These are phyloP conservation scores for Upupa epops DNA, from an alignment of 2,113 vertebrate genomes.

Conservation along the genomic window DNA sequence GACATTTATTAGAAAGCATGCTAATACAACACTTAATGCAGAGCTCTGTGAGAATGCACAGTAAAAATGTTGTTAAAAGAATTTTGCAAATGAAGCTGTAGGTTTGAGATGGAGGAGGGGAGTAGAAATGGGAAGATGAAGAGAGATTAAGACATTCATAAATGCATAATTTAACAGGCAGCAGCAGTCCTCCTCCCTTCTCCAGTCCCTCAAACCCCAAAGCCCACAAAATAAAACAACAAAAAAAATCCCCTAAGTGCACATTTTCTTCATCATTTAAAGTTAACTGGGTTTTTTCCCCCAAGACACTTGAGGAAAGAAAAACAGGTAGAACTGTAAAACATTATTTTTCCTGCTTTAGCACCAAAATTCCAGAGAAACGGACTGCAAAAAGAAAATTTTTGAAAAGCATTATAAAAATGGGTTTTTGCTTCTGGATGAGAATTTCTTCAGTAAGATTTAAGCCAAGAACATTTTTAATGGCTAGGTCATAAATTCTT, in stretches of 20 bases:
- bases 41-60: background rate
- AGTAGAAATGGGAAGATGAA: background rate
- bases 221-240: background rate
- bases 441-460: background rate
- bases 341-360: background rate
- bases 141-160: background rate
- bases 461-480: background rate
- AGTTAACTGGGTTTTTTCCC: background rate
- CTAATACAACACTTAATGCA: background rate
- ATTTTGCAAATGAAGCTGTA: background rate
- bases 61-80: background rate
- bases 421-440: background rate
- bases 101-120: background rate
- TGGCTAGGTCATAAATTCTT: background rate
- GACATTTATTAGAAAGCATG: constrained; percentile 9
- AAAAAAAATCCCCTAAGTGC: background rate
- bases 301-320: background rate
- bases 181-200: background rate
- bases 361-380: constrained; percentile 2
- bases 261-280: background rate
- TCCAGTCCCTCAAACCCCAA: background rate
- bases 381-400: background rate
- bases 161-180: background rate
- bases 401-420: background rate
- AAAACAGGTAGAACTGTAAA: background rate